These are phyloP conservation scores for Drosophila serrata DNA, from an alignment of 1,140 invertebrate species.

Conservation along the genomic window DNA sequence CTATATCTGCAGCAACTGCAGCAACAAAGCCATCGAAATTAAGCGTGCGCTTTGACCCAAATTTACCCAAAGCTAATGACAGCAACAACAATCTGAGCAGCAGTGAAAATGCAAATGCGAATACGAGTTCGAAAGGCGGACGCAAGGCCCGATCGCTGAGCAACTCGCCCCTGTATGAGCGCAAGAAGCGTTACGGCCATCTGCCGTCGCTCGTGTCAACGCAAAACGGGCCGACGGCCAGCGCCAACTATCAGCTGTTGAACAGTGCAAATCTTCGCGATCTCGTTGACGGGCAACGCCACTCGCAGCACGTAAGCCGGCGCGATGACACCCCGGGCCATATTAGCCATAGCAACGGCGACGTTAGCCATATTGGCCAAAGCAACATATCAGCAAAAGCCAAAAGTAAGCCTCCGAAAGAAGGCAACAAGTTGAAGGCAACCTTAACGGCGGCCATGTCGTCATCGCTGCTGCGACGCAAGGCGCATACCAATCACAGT, in stretches of 20 bases:
- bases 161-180: slow-evolving; percentile 72
- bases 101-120: slow-evolving; percentile 47
- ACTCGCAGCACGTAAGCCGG: slow-evolving; percentile 81
- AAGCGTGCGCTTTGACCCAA: slow-evolving; percentile 78
- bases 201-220: slow-evolving; percentile 67
- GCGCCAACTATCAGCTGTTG: slow-evolving; percentile 71
- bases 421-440: slow-evolving; percentile 69
- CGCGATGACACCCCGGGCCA: slow-evolving; percentile 63
- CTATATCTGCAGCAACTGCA: slow-evolving; percentile 36
- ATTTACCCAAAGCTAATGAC: slow-evolving; percentile 73
- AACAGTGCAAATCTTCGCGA: slow-evolving; percentile 71
- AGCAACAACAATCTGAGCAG: slow-evolving; percentile 53
- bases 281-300: slow-evolving; percentile 70
- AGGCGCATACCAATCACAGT: slow-evolving; percentile 57
- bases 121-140: slow-evolving; percentile 55
- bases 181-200: slow-evolving; percentile 78
- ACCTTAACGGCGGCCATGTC: slow-evolving; percentile 75
- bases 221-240: slow-evolving; percentile 60
- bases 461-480: slow-evolving; percentile 66
- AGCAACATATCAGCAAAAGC: slow-evolving; percentile 20
- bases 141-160: slow-evolving; percentile 78
- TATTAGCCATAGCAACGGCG: slow-evolving; percentile 23
- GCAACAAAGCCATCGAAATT: slow-evolving; percentile 51
- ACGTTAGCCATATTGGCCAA: slow-evolving; percentile 14
- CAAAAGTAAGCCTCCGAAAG: slow-evolving; percentile 61